Percentiles rank a stretch among this genome's conserved stretches.
These are phyloP conservation scores for Saccostrea echinata DNA, from an alignment of 1,140 invertebrate genomes.

Conservation along the genomic window DNA sequence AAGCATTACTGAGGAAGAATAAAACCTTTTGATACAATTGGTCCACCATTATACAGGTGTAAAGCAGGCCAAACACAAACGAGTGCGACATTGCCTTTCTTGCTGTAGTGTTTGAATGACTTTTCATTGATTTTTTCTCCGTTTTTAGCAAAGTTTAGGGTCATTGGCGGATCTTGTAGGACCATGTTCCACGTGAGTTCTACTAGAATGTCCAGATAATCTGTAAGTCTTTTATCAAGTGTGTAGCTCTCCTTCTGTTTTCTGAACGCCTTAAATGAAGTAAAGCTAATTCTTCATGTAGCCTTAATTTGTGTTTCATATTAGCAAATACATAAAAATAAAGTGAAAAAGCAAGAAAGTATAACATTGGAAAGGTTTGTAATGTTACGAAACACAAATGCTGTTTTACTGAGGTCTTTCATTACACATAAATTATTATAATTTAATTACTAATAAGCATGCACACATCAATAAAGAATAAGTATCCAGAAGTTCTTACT, in stretches of 20 bases:
- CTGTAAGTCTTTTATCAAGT: background rate
- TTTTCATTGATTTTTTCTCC: slow-evolving; percentile 23
- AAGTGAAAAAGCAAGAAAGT: too few relatives aligned
- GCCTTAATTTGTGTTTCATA: too few relatives aligned
- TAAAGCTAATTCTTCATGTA: background rate
- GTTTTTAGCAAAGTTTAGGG: slow-evolving; percentile 4
- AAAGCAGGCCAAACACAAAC: slow-evolving; percentile 51
- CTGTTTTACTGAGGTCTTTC: too few relatives aligned
- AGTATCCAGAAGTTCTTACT: background rate
- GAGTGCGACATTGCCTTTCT: slow-evolving; percentile 3
- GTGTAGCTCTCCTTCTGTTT: background rate
- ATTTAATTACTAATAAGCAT: too few relatives aligned
- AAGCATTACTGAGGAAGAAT: slow-evolving; percentile 21
- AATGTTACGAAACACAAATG: too few relatives aligned
- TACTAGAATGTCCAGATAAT: slow-evolving; percentile 30
- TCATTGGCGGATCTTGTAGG: slow-evolving; percentile 53
- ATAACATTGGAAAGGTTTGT: too few relatives aligned
- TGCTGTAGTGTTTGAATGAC: slow-evolving; percentile 41
- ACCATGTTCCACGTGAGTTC: slow-evolving; percentile 50
- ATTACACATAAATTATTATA: too few relatives aligned
- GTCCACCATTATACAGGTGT: slow-evolving; percentile 30
- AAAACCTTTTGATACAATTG: slow-evolving; percentile 41
- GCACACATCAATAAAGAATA: background rate
- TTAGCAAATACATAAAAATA: too few relatives aligned
- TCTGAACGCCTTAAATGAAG: background rate